Conservation (phyloP, 2,113 vertebrate genomes). For the Benitochromis conjunctus region DNA sequence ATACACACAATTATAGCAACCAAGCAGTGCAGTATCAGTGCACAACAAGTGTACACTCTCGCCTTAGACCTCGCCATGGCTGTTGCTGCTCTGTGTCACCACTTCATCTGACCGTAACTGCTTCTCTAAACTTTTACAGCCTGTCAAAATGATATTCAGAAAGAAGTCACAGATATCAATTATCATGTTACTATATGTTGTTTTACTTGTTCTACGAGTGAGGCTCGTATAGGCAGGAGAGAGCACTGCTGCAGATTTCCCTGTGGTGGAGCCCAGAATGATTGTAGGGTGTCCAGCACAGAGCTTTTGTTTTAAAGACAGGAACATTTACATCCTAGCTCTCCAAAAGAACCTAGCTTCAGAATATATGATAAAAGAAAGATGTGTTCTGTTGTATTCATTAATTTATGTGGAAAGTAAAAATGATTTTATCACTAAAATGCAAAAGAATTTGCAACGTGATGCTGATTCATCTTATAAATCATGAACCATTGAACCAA, state of each 20-base stretch:
- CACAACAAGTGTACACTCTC: slow-evolving; percentile 26
- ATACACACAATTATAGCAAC: slow-evolving; percentile 24
- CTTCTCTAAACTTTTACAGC: background rate
- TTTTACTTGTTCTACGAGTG: background rate
- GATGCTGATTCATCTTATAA: background rate
- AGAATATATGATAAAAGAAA: background rate
- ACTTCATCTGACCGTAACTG: background rate
- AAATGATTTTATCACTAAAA: background rate
- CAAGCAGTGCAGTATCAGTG: slow-evolving; percentile 28
- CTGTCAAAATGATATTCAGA: background rate
- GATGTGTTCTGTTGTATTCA: background rate
- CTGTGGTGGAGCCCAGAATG: background rate
- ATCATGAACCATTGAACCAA: background rate
- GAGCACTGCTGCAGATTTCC: background rate
- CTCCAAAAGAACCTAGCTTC: background rate
- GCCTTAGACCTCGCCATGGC: slow-evolving; percentile 51
- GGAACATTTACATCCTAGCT: background rate
- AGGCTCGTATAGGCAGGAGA: background rate
- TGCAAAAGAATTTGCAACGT: background rate
- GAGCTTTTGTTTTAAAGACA: background rate
- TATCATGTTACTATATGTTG: background rate
- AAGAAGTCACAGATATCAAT: background rate
- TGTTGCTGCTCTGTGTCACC: background rate
- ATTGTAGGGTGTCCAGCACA: background rate
- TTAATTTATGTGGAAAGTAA: background rate